Evolutionary conservation across 30 jellyfish, hydroid and myxozoan species (phyloP).

Genomic region (Aurelia coerulea): DNA sequence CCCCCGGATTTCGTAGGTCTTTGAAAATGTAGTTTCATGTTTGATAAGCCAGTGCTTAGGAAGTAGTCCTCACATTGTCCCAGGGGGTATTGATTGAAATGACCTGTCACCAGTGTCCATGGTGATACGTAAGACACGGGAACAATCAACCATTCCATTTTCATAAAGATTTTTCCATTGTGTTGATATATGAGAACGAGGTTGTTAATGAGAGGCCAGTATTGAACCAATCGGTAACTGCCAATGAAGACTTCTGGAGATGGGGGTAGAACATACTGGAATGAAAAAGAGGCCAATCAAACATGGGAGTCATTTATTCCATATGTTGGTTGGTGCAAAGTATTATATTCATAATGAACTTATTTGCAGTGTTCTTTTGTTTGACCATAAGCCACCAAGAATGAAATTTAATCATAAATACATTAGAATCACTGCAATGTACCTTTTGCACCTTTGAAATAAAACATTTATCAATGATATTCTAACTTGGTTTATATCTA

Average conservation of each 20-base stretch:
- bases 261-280: slow-evolving; percentile 77
- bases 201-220: slow-evolving; percentile 80
- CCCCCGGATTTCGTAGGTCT: slow-evolving; percentile 57
- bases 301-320: too few relatives aligned
- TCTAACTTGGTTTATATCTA: too few relatives aligned
- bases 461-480: too few relatives aligned
- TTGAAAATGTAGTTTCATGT: slow-evolving; percentile 32
- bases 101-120: slow-evolving; percentile 64
- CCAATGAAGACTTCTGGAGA: slow-evolving; percentile 63
- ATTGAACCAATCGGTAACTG: slow-evolving; percentile 35
- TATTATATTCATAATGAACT: too few relatives aligned
- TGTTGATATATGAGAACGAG: slow-evolving; percentile 20
- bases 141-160: slow-evolving; percentile 67
- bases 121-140: slow-evolving; percentile 65
- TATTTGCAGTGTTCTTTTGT: too few relatives aligned
- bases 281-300: not conserved
- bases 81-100: slow-evolving; percentile 47
- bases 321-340: not conserved
- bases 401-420: too few relatives aligned
- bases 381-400: too few relatives aligned
- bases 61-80: slow-evolving; percentile 56
- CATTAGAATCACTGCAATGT: too few relatives aligned
- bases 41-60: slow-evolving; percentile 44
- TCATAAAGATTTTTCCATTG: slow-evolving; percentile 27
- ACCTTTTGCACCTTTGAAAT: too few relatives aligned